Base-by-base conservation (phyloP, 2,113 vertebrate genomes). In the Gymnogyps californianus region DNA sequence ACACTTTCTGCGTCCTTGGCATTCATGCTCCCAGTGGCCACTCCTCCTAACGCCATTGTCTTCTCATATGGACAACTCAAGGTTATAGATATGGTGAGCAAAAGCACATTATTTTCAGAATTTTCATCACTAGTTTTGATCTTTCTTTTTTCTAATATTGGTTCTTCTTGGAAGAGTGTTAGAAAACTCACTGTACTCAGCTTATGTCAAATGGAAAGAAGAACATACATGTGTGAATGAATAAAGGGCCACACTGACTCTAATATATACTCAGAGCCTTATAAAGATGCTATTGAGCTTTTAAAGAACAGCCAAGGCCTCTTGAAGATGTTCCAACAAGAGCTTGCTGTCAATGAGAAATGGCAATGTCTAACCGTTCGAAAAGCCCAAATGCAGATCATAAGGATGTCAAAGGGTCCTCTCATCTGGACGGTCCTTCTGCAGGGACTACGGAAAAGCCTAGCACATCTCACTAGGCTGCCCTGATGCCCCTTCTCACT, bases 11-110 rank as follows among this genome's bases (percentile, higher is more conserved):
- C 99, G 42, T 99, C 99, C 0, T 34, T 99, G 96, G 99, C 99
- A 10, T 99, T 99, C 98, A 99, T 99, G 99, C 98, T 99, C 14
- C 99, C 99, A 0, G 99, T 99, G 80, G 99, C 99, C 83, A 99
- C 99, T 44, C 99, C 99, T 2, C 98, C 99, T 57, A 99, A 99
- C 0, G 99, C 99, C 96, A 99, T 99, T 6, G 99, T 98, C 94
- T 99, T 99, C 98, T 99, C 99, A 11, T 99, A 98, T 3, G 99
- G 99, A 77, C 98, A 98, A 7, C 98, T 99, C 95, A 98, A 18
- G 89, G 99, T 99, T 93, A 32, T 98, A 0, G 99, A 99, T 57
- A 99, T 99, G 99, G 99, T 99, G 93, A 99, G 99, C 11, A 74
- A 59, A 67, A 83, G 14, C 10, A 5, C 1, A 11, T 82, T 71